phyloP scores from a whole-genome alignment of 2,113 vertebrate species.

The Dipodomys merriami region DNA sequence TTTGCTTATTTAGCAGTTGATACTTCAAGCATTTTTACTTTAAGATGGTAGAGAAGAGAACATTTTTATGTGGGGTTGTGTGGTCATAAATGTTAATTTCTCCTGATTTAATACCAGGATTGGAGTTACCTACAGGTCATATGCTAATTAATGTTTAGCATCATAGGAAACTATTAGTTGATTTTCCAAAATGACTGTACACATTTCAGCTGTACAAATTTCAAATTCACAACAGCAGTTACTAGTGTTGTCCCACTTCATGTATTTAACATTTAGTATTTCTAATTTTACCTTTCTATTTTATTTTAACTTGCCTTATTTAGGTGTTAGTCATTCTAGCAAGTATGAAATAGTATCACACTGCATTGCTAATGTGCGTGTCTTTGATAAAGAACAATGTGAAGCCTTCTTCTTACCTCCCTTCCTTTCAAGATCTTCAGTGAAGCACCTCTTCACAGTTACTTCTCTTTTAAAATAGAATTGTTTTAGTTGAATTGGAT shows the following conservation, averaged over 20 bases:
- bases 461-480: neutral
- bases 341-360: rapidly evolving
- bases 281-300: neutral
- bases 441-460: neutral
- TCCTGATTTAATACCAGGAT: neutral
- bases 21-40: neutral
- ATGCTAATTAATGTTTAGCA: neutral
- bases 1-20: neutral
- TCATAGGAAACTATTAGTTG: neutral
- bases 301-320: neutral
- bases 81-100: neutral
- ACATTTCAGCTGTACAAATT: neutral
- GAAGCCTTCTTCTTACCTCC: neutral
- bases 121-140: neutral
- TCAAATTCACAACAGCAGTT: neutral
- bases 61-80: neutral
- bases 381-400: neutral
- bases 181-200: neutral
- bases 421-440: neutral
- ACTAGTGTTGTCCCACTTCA: neutral
- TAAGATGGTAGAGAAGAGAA: neutral
- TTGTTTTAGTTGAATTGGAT: neutral
- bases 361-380: neutral
- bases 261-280: neutral
- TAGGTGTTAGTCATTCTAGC: neutral